Conservation (phyloP, 2,113 vertebrate species). For the Mastomys coucha region DNA sequence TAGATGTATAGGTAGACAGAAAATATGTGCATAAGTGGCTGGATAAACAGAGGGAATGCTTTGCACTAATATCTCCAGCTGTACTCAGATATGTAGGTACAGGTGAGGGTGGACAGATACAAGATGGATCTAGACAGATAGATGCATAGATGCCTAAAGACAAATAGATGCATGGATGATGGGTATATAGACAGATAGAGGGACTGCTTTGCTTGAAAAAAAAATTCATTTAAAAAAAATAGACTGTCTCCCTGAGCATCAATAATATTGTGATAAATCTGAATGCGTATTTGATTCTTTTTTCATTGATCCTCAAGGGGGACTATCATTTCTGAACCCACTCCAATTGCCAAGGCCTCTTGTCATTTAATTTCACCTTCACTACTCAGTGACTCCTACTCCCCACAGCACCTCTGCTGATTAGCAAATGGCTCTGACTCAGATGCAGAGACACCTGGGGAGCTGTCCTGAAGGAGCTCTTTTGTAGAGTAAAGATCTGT, state of each 20-base stretch:
- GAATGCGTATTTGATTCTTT: conserved; percentile 45
- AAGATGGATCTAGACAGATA: neutral
- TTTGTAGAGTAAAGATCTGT: neutral
- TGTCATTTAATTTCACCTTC: conserved; percentile 33
- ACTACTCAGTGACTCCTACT: neutral
- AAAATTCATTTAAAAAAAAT: conserved; percentile 48
- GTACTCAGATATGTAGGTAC: neutral
- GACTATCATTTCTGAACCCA: conserved; percentile 40
- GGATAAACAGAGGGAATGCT: neutral
- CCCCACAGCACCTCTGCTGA: neutral
- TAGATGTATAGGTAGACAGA: too few relatives aligned
- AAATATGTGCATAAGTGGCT: too few relatives aligned
- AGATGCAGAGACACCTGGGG: neutral
- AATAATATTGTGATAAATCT: conserved; percentile 5
- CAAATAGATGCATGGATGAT: neutral
- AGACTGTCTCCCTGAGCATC: neutral
- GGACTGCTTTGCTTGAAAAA: neutral
- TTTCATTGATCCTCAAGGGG: neutral
- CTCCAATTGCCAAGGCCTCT: conserved; percentile 1
- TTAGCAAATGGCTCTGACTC: conserved; percentile 42
- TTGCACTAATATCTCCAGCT: neutral
- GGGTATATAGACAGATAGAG: neutral
- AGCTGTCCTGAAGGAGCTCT: neutral
- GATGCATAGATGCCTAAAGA: neutral
- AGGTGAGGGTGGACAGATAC: neutral